Evolutionary conservation across 2,888 invertebrate genomes (phyloP).

Genomic region (Drosophila stalkeri): DNA sequence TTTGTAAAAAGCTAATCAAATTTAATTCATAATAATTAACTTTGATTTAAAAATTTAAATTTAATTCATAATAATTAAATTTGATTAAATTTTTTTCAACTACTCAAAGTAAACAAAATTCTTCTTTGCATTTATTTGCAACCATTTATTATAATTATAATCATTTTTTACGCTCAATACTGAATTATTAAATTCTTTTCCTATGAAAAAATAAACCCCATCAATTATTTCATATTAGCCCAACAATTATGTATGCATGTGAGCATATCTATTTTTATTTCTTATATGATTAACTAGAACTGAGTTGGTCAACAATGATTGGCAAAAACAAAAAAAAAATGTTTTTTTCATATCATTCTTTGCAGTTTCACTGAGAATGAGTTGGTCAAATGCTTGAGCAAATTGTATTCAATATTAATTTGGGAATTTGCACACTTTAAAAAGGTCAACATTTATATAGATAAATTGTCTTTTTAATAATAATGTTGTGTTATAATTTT

Average conservation of each 20-base stretch:
- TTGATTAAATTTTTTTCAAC: neutral
- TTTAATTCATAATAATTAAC: neutral
- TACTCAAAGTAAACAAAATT: neutral
- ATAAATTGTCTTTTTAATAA: neutral
- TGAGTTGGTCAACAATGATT: neutral
- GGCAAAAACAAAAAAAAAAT: neutral
- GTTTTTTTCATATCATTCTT: neutral
- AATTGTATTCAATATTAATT: neutral
- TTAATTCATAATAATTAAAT: neutral
- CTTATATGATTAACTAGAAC: neutral
- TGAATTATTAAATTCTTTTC: neutral
- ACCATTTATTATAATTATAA: neutral
- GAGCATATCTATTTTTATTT: neutral
- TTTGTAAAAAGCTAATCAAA: neutral
- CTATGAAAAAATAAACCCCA: neutral
- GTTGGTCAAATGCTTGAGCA: neutral
- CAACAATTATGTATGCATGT: neutral
- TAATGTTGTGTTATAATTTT: neutral
- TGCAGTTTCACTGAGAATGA: neutral
- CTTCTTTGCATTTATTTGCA: neutral
- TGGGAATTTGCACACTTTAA: neutral
- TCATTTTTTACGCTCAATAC: neutral
- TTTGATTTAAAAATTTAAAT: neutral
- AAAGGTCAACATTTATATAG: slow-evolving; percentile 2
- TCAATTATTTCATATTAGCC: neutral